Percentiles rank a stretch among this genome's conserved stretches.
Evolutionary conservation across 2,797 vertebrate species (phyloP).

Genomic region (Hafferia zeledoni): DNA sequence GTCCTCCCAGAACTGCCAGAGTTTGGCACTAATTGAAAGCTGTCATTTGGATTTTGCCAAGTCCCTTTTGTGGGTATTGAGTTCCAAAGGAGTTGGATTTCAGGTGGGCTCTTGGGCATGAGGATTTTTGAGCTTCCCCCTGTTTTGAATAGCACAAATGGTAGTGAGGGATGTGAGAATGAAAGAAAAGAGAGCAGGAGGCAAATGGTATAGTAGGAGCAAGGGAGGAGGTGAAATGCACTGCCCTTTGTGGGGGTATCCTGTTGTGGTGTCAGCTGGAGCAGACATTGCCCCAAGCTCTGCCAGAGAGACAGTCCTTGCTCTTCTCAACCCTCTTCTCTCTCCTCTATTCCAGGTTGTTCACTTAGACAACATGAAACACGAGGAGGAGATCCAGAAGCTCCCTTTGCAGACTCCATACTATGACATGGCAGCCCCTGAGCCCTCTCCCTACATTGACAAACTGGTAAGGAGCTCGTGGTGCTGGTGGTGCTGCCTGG

Average conservation of each 20-base stretch:
- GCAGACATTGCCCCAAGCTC: not conserved
- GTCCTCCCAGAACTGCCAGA: not conserved
- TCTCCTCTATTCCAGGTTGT: conserved; percentile 80
- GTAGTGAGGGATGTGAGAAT: not conserved
- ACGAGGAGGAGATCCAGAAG: conserved; percentile 85
- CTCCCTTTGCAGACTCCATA: conserved; percentile 87
- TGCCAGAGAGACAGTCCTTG: not conserved
- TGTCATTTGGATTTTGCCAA: not conserved
- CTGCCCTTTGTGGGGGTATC: not conserved
- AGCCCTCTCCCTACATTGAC: conserved; percentile 83
- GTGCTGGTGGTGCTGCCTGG: not conserved
- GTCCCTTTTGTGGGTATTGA: not conserved
- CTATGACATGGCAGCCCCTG: conserved; percentile 87
- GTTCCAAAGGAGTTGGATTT: not conserved
- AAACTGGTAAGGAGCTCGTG: conserved; percentile 84
- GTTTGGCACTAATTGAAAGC: not conserved
- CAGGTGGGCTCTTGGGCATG: not conserved
- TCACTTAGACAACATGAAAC: conserved; percentile 81
- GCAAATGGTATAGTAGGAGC: not conserved
- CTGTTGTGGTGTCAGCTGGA: not conserved
- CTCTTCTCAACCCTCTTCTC: not conserved
- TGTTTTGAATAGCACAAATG: not conserved
- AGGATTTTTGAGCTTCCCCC: not conserved
- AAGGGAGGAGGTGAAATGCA: not conserved
- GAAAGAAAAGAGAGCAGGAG: not conserved